Evolutionary conservation across 2,113 vertebrate genomes (phyloP), one percentile per base, ranked within the genome.

Genomic region (Piprites chloris): DNA sequence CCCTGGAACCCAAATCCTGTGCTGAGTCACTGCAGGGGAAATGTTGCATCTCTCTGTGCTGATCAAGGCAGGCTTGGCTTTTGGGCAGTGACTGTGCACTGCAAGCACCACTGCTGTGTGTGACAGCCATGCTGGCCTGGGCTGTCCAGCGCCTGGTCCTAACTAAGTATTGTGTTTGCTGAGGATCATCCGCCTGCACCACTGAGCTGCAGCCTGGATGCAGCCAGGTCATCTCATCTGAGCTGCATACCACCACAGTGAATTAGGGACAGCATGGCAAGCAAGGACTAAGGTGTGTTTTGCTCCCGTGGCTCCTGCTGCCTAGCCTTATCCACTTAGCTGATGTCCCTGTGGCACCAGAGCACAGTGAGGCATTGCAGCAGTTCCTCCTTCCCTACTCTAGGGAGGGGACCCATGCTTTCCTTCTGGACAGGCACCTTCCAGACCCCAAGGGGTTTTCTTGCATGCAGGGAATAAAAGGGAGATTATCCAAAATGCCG

Each of bases 181-280:
- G 39, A 1, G 47, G 42, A 32, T 11, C 55, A 28, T 6, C 9
- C 24, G 8, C 9, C 32, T 61, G 22, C 55, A 44, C 14, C 9
- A 1, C n/a, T 9, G 74, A 62, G 32, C 73, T 89, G 73, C 5
- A 59, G 32, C 28, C 39, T 46, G 52, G 24, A 6, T 37, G 7
- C 22, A 46, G 39, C 61, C 80, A 73, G 84, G 35, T 42, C 11
- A 3, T 22, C 0, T 37, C 11, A 4, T 22, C 0, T 0, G 37
- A 46, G 71, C 46, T 67, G 22, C 39, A 12, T 30, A 5, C 3
- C 42, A 18, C 1, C 8, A 1, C 32, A n/a, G 28, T 0, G 0
- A 63, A 11, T 6, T 28, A 23, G 50, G 26, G 11, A n/a, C 50
- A 65, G 52, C 21, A 33, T 53, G 23, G 44, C 8, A 58, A 26